Base-by-base conservation (phyloP, 2,888 invertebrate species). In the Hedychridium roseum region DNA sequence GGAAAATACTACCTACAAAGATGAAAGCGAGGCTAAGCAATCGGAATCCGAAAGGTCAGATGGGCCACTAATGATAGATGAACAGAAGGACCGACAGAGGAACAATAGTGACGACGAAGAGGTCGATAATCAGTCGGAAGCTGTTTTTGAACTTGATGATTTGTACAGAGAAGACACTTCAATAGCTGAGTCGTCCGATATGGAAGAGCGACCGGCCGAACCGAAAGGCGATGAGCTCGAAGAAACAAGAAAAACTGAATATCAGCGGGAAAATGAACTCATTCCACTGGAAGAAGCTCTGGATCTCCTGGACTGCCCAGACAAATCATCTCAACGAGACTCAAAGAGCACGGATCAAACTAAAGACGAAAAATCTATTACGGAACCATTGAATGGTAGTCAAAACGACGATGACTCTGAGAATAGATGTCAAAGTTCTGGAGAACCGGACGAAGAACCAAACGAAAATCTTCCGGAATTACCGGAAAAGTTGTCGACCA, bases 401-500 rank as follows among this genome's bases (percentile, higher is more conserved):
- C 5, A 40, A 9, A 14, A 38, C 28, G 28, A 18, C 2, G 38
- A 41, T 1, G 53, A 64, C 4, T 5, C 17, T 1, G 26, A 27
- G 4, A 42, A 28, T 0, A 50, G 52, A 11, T n/a, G 16, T 20
- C 14, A 38, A 2, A 37, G 26, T 1, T 23, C 23, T 2, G 12
- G 27, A 11, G 14, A 21, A 21, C 47, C 47, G 6, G 62, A 70
- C 1, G 59, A 57, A 11, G 64, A 66, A 0, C 54, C 35, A 1
- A 65, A 65, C 3, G 64, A 67, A 2, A 72, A 67, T 17, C 72
- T 80, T 16, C 77, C 77, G 37, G 74, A 77, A 0, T 60, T 82
- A 15, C 74, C 82, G 1, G 80, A 81, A 47, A 80, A 81, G 49
- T 41, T 79, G 0, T 64, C 71, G 1, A 66, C 66, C 36, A 77